Evolutionary conservation across 1,140 invertebrate species (phyloP).

Genomic region (Capitella teleta): DNA sequence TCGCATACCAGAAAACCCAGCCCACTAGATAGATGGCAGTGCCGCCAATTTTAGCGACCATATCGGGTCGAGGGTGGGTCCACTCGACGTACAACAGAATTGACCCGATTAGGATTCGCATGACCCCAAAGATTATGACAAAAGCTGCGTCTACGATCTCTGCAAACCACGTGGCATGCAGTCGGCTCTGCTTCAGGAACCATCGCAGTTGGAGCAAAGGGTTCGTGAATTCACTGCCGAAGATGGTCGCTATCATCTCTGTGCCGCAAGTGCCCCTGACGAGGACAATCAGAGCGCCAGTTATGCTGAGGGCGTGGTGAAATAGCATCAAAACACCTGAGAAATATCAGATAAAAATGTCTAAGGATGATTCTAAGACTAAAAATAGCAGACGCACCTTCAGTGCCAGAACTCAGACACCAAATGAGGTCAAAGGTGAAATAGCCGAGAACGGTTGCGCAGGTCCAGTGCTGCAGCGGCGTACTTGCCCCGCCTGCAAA

Average conservation of each 20-base stretch:
- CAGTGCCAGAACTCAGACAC: no score
- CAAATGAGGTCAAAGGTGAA: no score
- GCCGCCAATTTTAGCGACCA: constrained; percentile 23
- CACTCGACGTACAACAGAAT: constrained; percentile 30
- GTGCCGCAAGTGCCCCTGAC: constrained; percentile 28
- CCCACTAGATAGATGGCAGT: constrained; percentile 26
- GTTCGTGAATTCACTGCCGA: constrained; percentile 37
- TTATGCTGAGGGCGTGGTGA: constrained; percentile 33
- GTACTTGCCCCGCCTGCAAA: no score
- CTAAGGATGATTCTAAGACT: no score
- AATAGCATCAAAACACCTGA: constrained; percentile 35
- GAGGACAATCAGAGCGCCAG: constrained; percentile 20
- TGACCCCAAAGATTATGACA: constrained; percentile 29
- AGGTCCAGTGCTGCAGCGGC: no score
- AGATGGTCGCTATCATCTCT: constrained; percentile 33
- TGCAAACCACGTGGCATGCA: constrained; percentile 19
- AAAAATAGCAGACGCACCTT: no score
- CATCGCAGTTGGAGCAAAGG: constrained; percentile 39
- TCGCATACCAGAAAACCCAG: constrained; percentile 32
- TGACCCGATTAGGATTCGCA: constrained; percentile 27
- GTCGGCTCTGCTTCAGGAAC: constrained; percentile 29
- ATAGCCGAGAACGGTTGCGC: no score
- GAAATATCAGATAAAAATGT: no score
- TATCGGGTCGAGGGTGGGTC: constrained; percentile 24
- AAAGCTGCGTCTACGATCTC: constrained; percentile 29